phyloP scores from a whole-genome alignment of 2,888 invertebrate species.

The Phortica okadai region DNA sequence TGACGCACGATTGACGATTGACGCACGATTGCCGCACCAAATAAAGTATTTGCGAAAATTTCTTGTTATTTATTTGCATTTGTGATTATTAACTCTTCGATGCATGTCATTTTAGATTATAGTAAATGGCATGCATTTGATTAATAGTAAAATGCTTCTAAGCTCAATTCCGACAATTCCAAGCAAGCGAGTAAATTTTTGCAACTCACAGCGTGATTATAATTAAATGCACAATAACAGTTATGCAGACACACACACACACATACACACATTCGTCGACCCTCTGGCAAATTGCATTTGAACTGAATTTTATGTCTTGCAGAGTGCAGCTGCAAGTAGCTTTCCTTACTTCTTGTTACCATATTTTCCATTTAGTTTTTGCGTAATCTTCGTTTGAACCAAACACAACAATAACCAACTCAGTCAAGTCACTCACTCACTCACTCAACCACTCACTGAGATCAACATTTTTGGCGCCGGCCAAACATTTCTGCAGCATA shows the following conservation, averaged over 20 bases:
- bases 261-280: neutral
- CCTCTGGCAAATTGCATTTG: neutral
- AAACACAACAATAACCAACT: slow-evolving; percentile 2
- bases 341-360: neutral
- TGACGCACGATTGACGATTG: no score
- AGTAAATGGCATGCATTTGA: no score
- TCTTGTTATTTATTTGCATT: no score
- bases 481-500: neutral
- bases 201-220: neutral
- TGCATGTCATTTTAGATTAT: no score
- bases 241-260: neutral
- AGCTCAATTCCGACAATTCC: no score
- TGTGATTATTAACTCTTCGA: no score
- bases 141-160: no score
- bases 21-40: no score
- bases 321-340: slow-evolving; percentile 1
- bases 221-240: neutral
- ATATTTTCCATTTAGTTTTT: neutral
- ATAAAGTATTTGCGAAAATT: no score
- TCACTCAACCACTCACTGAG: neutral
- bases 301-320: neutral
- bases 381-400: slow-evolving; percentile 9
- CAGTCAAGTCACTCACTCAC: neutral
- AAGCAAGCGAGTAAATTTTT: neutral
- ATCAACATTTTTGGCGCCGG: slow-evolving; percentile 10